Evolutionary conservation across 2,797 vertebrate species (phyloP), one percentile per base, ranked within the genome.

Genomic region (Melanotaenia maccullochi): DNA sequence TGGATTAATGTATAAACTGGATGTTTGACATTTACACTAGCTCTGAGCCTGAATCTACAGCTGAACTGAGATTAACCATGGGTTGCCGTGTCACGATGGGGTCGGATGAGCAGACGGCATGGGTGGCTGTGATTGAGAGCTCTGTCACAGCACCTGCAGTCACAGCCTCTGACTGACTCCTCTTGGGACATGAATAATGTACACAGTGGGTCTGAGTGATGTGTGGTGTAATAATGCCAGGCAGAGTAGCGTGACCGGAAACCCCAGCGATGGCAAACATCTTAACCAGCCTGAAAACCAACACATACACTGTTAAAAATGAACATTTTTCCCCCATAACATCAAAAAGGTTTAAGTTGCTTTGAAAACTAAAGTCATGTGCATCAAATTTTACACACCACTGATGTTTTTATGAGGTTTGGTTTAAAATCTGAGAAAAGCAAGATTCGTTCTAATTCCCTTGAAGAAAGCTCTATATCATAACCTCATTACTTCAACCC

Each of bases 241-340:
- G 88, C 90, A 93, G 90, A 89, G 75, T 87, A 79, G 88, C 89
- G 81, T 90, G 91, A 93, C 84, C 73, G 79, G 87, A 86, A 85
- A 84, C 69, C 77, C 78, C 68, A 72, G 74, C 78, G 87, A 93
- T n/a, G 69, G 77, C 77, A 78, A 76, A 72, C 36, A 51, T 84
- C 86, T 87, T 85, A 82, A 81, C 79, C 81, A 66, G 65, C 58
- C 24, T 60, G 82, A 76, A 64, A 73, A 55, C 73, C 47, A 60
- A 67, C 66, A 69, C 69, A 70, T 64, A 68, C 73, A 75, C 65
- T 60, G 62, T 60, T 64, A 59, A 51, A 85, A 75, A 71, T 54
- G 78, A 85, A 76, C 68, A 78, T 89, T 75, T 22, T 16, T 16
- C 14, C 9, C 47, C 9, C 7, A 51, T 73, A 74, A 61, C 75